Base-by-base conservation (phyloP, 2,888 invertebrate genomes). In the Eupithecia abbreviata region DNA sequence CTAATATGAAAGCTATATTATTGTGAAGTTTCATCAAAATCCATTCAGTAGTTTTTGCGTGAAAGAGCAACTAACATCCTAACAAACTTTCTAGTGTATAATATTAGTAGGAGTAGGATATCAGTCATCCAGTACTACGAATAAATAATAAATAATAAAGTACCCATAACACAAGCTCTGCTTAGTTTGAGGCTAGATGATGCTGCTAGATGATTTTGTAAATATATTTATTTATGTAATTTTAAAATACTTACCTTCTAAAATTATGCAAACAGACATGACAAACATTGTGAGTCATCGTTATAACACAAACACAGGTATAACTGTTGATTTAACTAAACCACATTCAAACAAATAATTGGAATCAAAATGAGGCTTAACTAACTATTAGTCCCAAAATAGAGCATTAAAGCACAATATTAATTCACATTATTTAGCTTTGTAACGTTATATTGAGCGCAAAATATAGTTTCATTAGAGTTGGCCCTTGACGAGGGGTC, bases 401-500 rank as follows among this genome's bases (percentile, higher is more conserved):
- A 62, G 62, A 62, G 62, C n/a, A 68, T 45, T n/a, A 5, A 45
- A n/a, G 18, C 67, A 71, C 77, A 62, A 77, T 76, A 80, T 80
- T 81, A 82, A 80, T 78, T 75, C 76, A 77, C 76, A 80, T 80
- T 82, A 82, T 83, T 78, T 78, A 83, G 79, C 81, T 77, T 80
- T 79, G 76, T 76, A 79, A 83, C 84, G 83, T 82, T 80, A 79
- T 83, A 84, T 83, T 83, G 82, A 81, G 82, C 80, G 79, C 84
- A 83, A 86, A 86, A 86, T 86, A 86, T 86, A 84, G 86, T 86
- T 86, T 86, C 86, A 86, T 86, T 86, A 86, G 81, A 77, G 82
- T 82, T 72, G 78, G 74, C 79, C 80, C 81, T 82, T 83, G 82
- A 84, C 82, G 80, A 82, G 82, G 85, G 85, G 81, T 81, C 77